phyloP scores from a whole-genome alignment of 1,140 invertebrate species.

The Cydia fagiglandana region DNA sequence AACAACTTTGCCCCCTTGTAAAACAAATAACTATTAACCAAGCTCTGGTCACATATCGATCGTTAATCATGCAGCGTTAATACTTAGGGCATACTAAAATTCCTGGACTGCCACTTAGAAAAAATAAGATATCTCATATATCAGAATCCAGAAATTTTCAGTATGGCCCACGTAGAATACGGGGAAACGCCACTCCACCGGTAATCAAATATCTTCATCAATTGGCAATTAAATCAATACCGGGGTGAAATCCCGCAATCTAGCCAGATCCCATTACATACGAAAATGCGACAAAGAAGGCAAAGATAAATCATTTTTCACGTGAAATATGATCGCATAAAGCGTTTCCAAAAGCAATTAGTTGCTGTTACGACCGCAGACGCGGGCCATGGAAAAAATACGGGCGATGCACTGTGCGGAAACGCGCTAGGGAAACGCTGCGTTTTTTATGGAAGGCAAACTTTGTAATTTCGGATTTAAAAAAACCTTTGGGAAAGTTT shows the following conservation, averaged over 20 bases:
- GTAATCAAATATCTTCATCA: not conserved
- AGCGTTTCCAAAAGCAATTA: conserved; percentile 76
- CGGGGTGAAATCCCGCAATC: conserved; percentile 12
- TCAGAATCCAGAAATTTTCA: too few relatives aligned
- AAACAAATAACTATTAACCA: too few relatives aligned
- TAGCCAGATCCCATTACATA: conserved; percentile 26
- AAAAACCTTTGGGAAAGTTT: too few relatives aligned
- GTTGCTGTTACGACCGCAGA: conserved; percentile 69
- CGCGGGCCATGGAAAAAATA: conserved; percentile 56
- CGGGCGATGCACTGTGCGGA: conserved; percentile 38
- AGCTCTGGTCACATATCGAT: too few relatives aligned
- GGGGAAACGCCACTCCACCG: not conserved
- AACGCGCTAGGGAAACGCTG: conserved; percentile 40
- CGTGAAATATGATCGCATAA: conserved; percentile 76
- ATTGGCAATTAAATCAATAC: conserved; percentile 21
- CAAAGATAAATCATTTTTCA: conserved; percentile 72
- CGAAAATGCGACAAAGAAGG: conserved; percentile 52
- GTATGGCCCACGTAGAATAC: too few relatives aligned
- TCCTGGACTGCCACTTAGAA: too few relatives aligned
- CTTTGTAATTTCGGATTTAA: too few relatives aligned
- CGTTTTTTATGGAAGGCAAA: conserved; percentile 9
- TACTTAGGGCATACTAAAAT: too few relatives aligned
- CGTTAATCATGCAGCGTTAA: not conserved
- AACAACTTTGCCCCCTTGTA: too few relatives aligned
- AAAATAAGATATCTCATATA: too few relatives aligned